Conservation (phyloP, 2,797 vertebrate genomes). For the Micromesistius poutassou region DNA sequence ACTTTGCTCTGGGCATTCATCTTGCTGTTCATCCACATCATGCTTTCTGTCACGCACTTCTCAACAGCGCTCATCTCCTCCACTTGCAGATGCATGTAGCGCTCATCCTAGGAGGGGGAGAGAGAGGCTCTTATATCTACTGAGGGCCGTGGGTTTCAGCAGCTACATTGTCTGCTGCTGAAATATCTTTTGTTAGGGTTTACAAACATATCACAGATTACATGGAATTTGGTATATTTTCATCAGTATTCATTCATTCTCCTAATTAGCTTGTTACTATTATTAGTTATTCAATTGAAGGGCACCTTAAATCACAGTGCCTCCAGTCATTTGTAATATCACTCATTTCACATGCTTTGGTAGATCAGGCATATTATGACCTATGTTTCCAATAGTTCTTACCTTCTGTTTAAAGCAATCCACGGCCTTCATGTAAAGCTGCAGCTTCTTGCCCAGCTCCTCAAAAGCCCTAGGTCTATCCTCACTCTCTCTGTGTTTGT, state of each 20-base stretch:
- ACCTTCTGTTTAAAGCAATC: slow-evolving; percentile 91
- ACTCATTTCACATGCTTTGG: not conserved
- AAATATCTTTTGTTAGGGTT: not conserved
- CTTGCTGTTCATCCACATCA: slow-evolving; percentile 89
- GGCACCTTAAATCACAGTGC: not conserved
- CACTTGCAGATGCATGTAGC: slow-evolving; percentile 80
- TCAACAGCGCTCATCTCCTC: slow-evolving; percentile 85
- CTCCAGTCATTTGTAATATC: not conserved
- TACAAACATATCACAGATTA: slow-evolving; percentile 2
- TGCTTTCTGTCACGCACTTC: slow-evolving; percentile 80
- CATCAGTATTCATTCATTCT: not conserved
- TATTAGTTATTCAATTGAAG: not conserved
- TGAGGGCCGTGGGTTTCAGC: not conserved
- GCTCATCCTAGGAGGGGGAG: slow-evolving; percentile 79
- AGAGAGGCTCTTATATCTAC: not conserved
- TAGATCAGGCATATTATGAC: not conserved
- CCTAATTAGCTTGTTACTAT: not conserved
- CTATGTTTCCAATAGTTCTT: slow-evolving; percentile 10
- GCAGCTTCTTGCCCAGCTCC: slow-evolving; percentile 89
- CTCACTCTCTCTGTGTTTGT: slow-evolving; percentile 85
- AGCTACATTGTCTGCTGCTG: not conserved
- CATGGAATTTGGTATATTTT: not conserved
- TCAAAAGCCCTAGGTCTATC: slow-evolving; percentile 90
- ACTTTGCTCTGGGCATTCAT: slow-evolving; percentile 91
- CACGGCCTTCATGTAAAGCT: slow-evolving; percentile 87